Evolutionary conservation across 2,888 invertebrate species (phyloP), one percentile per base, ranked within the genome.

Genomic region (Escarpia spicata): DNA sequence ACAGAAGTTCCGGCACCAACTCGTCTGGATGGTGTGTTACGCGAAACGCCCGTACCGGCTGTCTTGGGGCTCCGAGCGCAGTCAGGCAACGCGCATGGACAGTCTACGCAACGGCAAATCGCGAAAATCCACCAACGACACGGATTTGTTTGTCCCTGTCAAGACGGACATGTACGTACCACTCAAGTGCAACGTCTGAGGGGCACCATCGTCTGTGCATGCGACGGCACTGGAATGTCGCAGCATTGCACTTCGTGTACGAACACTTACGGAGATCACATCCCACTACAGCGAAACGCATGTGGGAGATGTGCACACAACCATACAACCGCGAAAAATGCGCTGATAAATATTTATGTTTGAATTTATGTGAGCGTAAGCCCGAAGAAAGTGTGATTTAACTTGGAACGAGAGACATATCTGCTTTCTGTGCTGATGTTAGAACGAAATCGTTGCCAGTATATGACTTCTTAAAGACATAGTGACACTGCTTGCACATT

Each of bases 1-100:
- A 8, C 94, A 94, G 93, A 94, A 94, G 92, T 94, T 94, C 92
- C 93, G 94, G n/a, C 94, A 93, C 91, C 94, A 94, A 90, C 92
- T 94, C 89, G 93, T 94, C 43, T 94, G 94, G 93, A 93, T 94
- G 93, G 60, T 94, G n/a, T 94, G 94, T 75, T 94, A 94, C 92
- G 93, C 93, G 37, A 92, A 92, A 52, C 91, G 93, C 26, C 45
- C 58, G 19, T 91, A 92, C 91, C 89, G 92, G 43, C 89, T 92
- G 91, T 37, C 90, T n/a, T 58, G 92, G 92, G 31, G 89, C 44
- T n/a, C 89, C 52, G 19, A 75, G 75, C 75, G 26, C 26, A 75
- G 75, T n/a, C 75, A 75, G 75, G 75, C 75, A 26, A 75, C 75
- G 75, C 75, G 75, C 75, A 75, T 75, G 75, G 75, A 75, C 75